These are phyloP conservation scores for Hoplodrina ambigua DNA, from an alignment of 2,888 invertebrate species.

Conservation along the genomic window DNA sequence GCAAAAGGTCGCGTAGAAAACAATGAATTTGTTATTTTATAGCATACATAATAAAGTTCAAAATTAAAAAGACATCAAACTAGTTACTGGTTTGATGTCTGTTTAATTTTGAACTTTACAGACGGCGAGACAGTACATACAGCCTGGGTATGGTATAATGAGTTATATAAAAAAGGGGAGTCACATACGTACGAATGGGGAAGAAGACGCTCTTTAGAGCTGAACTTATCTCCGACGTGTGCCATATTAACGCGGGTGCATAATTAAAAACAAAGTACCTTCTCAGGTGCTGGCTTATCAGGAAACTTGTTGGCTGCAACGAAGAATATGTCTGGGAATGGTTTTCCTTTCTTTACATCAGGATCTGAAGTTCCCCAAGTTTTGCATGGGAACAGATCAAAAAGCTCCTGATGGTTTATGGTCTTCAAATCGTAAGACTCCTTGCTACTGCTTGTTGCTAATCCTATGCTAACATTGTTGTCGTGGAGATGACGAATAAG, in stretches of 20 bases:
- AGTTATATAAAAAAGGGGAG: no score
- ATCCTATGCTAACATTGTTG: constrained; percentile 94
- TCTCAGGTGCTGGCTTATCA: constrained; percentile 90
- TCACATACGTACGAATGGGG: no score
- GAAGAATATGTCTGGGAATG: constrained; percentile 96
- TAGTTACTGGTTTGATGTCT: no score
- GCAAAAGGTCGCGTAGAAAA: not conserved
- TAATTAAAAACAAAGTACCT: constrained; percentile 74
- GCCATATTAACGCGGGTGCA: no score
- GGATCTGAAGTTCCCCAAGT: constrained; percentile 96
- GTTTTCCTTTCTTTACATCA: constrained; percentile 96
- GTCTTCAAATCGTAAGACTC: constrained; percentile 94
- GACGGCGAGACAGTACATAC: no score
- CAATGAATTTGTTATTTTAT: no score
- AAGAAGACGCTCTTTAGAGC: not conserved
- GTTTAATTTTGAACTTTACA: no score
- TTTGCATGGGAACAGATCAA: constrained; percentile 92
- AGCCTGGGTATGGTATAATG: no score
- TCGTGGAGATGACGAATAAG: constrained; percentile 93
- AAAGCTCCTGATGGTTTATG: constrained; percentile 92
- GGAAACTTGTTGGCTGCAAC: constrained; percentile 94
- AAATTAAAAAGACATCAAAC: no score
- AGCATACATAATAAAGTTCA: no score
- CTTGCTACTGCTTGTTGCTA: constrained; percentile 96
- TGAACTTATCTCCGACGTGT: not conserved